These are phyloP conservation scores for Hermetia illucens DNA, from an alignment of 1,140 invertebrate genomes.

Conservation along the genomic window DNA sequence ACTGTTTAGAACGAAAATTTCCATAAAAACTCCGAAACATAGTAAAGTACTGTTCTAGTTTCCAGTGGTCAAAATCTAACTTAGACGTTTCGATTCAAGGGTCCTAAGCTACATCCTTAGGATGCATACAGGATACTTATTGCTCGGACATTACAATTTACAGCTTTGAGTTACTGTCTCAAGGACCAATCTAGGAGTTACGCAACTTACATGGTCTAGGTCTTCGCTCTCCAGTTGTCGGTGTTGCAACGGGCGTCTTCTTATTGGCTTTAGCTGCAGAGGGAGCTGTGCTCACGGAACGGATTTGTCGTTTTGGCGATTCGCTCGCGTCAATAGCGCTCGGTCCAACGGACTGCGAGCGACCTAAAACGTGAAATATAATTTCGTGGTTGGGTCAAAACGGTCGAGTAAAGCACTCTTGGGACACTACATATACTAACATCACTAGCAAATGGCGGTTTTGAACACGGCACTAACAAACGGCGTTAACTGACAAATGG, in stretches of 20 bases:
- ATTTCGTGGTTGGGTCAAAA: not conserved
- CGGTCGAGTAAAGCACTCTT: too few species aligned
- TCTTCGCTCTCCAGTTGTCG: conserved; percentile 29
- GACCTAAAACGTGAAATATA: conserved; percentile 29
- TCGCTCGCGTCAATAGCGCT: conserved; percentile 38
- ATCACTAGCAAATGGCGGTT: too few species aligned
- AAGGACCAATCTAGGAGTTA: not conserved
- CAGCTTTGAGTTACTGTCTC: not conserved
- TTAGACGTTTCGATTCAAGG: too few species aligned
- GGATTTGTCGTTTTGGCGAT: conserved; percentile 59
- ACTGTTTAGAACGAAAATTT: too few species aligned
- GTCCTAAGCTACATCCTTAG: too few species aligned
- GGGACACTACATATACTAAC: too few species aligned
- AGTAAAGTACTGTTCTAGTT: too few species aligned
- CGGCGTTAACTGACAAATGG: too few species aligned
- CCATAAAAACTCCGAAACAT: too few species aligned
- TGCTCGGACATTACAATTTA: not conserved
- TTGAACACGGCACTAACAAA: too few species aligned
- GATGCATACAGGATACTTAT: too few species aligned
- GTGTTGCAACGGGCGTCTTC: conserved; percentile 20
- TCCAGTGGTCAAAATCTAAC: too few species aligned
- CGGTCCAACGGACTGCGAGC: conserved; percentile 56
- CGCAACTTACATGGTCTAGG: conserved; percentile 43
- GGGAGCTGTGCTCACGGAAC: conserved; percentile 40
- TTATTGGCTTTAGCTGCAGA: conserved; percentile 30